Evolutionary conservation across 2,113 vertebrate species (phyloP).

Genomic region (Lasiurus cinereus): DNA sequence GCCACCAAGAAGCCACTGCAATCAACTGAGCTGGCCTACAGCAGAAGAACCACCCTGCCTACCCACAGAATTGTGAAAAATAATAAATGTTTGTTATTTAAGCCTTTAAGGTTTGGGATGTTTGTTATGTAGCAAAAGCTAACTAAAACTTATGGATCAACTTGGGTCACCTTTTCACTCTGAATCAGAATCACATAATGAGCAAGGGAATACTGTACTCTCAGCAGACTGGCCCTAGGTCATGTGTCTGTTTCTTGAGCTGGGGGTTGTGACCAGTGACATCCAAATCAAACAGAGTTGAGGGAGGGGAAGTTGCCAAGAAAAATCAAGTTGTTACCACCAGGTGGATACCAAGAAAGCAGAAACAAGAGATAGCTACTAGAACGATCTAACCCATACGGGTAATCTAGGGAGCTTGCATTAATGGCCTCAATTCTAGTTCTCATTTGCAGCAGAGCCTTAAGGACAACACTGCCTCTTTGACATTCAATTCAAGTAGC

Average conservation of each 20-base stretch:
- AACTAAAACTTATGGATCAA: background rate
- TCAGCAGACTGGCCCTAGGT: background rate
- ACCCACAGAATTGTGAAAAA: background rate
- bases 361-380: background rate
- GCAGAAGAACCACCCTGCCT: background rate
- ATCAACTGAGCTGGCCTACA: background rate
- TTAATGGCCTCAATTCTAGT: background rate
- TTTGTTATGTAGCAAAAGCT: background rate
- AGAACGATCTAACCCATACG: background rate
- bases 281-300: background rate
- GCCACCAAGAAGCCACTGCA: background rate
- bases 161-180: background rate
- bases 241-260: background rate
- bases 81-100: background rate
- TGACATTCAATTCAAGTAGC: background rate
- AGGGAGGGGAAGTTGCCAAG: background rate
- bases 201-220: background rate
- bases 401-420: too few relatives aligned
- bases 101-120: background rate
- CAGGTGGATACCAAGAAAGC: background rate
- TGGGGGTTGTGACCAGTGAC: background rate
- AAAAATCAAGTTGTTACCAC: background rate
- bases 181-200: background rate
- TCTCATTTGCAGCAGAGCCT: background rate
- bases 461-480: background rate